phyloP scores from a whole-genome alignment of 2,888 invertebrate species.

The Crepidodera aurea region DNA sequence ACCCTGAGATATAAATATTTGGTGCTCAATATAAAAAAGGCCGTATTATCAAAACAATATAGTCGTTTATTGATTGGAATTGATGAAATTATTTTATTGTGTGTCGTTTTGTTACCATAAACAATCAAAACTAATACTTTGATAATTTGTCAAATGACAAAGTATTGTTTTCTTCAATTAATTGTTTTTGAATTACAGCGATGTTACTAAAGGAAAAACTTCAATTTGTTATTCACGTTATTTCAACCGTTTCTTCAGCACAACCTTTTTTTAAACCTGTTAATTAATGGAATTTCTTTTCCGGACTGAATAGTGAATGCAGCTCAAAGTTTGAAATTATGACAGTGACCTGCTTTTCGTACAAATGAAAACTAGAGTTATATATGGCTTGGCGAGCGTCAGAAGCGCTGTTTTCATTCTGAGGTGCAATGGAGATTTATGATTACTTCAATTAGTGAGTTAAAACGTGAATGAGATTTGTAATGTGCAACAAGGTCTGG shows the following conservation, averaged over 20 bases:
- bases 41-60: no score
- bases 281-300: conserved; percentile 5
- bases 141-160: no score
- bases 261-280: background rate
- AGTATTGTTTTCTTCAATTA: no score
- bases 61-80: no score
- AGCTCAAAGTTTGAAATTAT: conserved; percentile 22
- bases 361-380: conserved; percentile 26
- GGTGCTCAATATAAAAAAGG: no score
- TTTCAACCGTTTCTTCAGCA: background rate
- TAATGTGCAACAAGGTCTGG: conserved; percentile 31
- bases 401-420: conserved; percentile 20
- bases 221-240: no score
- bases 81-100: no score
- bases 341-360: conserved; percentile 29
- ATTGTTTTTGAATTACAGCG: no score
- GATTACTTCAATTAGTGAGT: conserved; percentile 41
- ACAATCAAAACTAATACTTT: no score
- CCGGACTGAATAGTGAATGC: conserved; percentile 10
- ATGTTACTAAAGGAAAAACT: no score
- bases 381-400: conserved; percentile 28
- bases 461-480: conserved; percentile 35
- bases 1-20: no score
- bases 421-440: conserved; percentile 42
- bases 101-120: no score